These are phyloP conservation scores for Conopomorpha cramerella DNA, from an alignment of 1,140 invertebrate species.

Conservation along the genomic window DNA sequence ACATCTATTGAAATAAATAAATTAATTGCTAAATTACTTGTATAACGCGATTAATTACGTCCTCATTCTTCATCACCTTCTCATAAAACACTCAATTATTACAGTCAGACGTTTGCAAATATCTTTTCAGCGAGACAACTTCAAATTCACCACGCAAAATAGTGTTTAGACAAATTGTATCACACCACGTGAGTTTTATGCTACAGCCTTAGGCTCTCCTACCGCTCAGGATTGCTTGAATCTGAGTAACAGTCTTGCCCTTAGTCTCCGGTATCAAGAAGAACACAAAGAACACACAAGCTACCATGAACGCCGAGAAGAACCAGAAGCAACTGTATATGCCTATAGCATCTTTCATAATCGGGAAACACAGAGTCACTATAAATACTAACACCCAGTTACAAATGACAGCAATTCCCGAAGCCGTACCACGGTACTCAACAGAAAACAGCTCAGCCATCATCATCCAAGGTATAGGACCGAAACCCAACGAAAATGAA, in stretches of 20 bases:
- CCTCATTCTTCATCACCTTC: no score
- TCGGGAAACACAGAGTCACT: constrained; percentile 71
- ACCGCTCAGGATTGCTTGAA: constrained; percentile 63
- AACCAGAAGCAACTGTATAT: constrained; percentile 74
- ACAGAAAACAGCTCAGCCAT: constrained; percentile 78
- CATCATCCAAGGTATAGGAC: constrained; percentile 79
- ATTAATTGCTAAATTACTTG: no score
- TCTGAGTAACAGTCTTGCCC: constrained; percentile 77
- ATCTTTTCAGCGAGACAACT: no score
- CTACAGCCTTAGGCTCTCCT: no score
- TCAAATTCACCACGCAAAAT: no score
- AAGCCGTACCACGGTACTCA: constrained; percentile 70
- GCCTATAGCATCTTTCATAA: constrained; percentile 64
- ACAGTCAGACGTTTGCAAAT: no score
- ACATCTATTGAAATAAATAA: no score
- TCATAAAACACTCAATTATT: no score
- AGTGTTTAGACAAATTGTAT: no score
- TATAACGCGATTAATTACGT: no score
- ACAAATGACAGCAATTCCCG: constrained; percentile 69
- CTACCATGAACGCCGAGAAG: constrained; percentile 70
- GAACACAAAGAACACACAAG: constrained; percentile 68
- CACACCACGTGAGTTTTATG: no score
- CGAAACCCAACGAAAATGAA: constrained; percentile 68
- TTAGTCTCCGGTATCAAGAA: constrained; percentile 85
- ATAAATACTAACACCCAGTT: constrained; percentile 80